Conservation (phyloP, 2,888 invertebrate genomes). For the Mimumesa dahlbomi region DNA sequence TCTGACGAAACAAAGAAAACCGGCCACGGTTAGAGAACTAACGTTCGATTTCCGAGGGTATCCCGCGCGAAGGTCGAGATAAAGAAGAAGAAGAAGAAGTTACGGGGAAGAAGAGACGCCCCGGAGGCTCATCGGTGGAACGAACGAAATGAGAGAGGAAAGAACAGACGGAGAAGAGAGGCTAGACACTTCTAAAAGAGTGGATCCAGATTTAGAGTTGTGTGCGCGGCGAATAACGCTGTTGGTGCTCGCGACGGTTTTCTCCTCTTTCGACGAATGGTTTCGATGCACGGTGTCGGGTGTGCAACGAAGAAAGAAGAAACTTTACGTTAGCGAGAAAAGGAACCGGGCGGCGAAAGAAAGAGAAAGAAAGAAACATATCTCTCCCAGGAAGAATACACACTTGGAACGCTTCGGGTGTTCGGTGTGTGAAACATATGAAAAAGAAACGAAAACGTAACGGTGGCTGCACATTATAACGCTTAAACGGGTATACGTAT, state of each 20-base stretch:
- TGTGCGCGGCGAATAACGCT: constrained; percentile 61
- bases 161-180: constrained; percentile 21
- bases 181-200: constrained; percentile 73
- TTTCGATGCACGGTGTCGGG: background rate
- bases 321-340: background rate
- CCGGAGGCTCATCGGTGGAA: background rate
- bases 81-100: constrained; percentile 11
- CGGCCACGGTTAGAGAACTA: background rate
- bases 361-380: constrained; percentile 37
- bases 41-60: constrained; percentile 7
- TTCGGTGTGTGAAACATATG: constrained; percentile 34
- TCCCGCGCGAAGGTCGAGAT: constrained; percentile 21
- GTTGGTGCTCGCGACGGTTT: constrained; percentile 51
- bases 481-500: too few species aligned
- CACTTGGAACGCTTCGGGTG: constrained; percentile 49
- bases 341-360: constrained; percentile 6
- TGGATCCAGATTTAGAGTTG: constrained; percentile 73
- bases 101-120: background rate
- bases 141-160: background rate
- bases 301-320: constrained; percentile 23
- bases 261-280: constrained; percentile 47
- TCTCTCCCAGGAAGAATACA: constrained; percentile 73
- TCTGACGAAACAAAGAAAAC: background rate
- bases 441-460: constrained; percentile 27
- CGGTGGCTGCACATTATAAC: too few species aligned